A percentile compares a stretch with the other conserved stretches of the same genome.
phyloP scores from a whole-genome alignment of 2,797 vertebrate species.

The Cossypha heuglini region DNA sequence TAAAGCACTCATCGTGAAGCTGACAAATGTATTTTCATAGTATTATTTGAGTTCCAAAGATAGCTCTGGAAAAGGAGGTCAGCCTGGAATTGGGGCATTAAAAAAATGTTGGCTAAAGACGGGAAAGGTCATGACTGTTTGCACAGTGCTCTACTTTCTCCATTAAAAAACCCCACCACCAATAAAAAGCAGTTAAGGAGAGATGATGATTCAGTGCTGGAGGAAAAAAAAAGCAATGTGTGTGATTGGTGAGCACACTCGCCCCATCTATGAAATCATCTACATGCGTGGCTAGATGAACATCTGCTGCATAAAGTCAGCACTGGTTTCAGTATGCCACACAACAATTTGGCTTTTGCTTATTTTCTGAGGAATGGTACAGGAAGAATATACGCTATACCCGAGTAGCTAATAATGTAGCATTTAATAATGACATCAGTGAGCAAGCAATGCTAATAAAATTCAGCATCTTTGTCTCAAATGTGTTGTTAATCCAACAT shows the following conservation, averaged over 20 bases:
- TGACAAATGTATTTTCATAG: constrained; percentile 44
- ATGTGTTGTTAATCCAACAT: constrained; percentile 64
- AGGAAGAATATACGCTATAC: constrained; percentile 29
- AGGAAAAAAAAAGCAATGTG: not conserved
- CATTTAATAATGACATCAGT: constrained; percentile 65
- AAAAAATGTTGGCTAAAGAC: constrained; percentile 56
- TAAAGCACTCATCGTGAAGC: constrained; percentile 1
- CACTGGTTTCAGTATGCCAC: constrained; percentile 44
- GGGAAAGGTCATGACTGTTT: constrained; percentile 59
- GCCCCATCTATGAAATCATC: constrained; percentile 66
- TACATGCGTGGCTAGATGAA: constrained; percentile 61
- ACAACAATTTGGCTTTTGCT: constrained; percentile 50
- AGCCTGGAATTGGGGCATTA: constrained; percentile 46
- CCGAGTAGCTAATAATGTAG: constrained; percentile 49
- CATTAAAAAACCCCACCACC: not conserved
- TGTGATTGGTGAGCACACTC: constrained; percentile 54
- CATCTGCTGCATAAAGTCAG: constrained; percentile 67
- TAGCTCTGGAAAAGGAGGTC: constrained; percentile 52
- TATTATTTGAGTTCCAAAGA: constrained; percentile 37
- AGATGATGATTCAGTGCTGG: constrained; percentile 62
- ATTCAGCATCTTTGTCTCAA: constrained; percentile 60
- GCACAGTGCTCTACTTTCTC: constrained; percentile 62
- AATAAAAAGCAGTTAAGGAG: constrained; percentile 19
- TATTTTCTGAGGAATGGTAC: constrained; percentile 33
- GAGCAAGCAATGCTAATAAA: constrained; percentile 62